Base-by-base conservation (phyloP, 2,113 vertebrate species). In the Pelecanus crispus region DNA sequence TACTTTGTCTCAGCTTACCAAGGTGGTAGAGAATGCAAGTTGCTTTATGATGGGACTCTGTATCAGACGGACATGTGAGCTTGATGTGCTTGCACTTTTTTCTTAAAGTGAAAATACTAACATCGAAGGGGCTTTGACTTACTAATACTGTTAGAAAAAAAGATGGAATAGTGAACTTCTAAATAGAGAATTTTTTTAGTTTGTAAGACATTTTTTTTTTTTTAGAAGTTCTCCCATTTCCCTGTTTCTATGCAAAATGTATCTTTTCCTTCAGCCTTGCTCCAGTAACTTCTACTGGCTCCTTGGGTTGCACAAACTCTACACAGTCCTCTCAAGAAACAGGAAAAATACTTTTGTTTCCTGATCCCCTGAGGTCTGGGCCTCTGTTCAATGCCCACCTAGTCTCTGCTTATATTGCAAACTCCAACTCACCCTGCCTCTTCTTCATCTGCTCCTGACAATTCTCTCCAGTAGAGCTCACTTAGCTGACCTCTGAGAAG, bases 121-220 rank as follows among this genome's bases (percentile, higher is more conserved):
- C 20, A 44, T 34, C 31, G 66, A 65, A 81, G 11, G 19, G 13
- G 4, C 9, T 77, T 65, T 65, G 19, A 77, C 21, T 58, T 44
- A 58, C 2, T 49, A 38, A 38, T 25, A 34, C 6, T 55, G 12
- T 36, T 36, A 25, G 11, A 17, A 29, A 34, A 40, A 31, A 28
- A 49, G 38, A 15, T 2, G 2, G 3, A 50, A 45, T 25, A 38
- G 7, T 0, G 1, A 77, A 36, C 18, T 49, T 53, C 32, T 66
- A 77, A 52, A 52, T 25, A 36, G 1, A 40, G 10, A 72, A 5
- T 32, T 42, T 50, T 38, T 50, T 59, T 16, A 49, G 40, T 81
- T 10, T 59, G 12, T 24, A 55, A 84, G 42, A 45, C 8, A 55
- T 56, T 67, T 55, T 73, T 59, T 59, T 13, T 67, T 55, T 73